phyloP scores from a whole-genome alignment of 1,140 invertebrate species.

The Scaptodrosophila lebanonensis region DNA sequence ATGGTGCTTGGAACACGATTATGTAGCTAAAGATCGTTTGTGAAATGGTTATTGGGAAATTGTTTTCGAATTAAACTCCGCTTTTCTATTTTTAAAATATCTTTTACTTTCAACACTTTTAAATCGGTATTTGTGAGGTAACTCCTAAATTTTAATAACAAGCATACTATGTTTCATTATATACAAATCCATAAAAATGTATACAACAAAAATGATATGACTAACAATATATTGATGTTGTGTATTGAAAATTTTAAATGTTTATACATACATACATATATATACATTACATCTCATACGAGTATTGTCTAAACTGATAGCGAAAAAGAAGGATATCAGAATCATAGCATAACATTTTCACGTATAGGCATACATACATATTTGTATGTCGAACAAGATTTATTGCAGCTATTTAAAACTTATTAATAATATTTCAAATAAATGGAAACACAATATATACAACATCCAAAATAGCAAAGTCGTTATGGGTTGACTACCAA shows the following conservation, averaged over 20 bases:
- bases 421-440: conserved; percentile 35
- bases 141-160: no score
- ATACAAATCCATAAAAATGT: conserved; percentile 59
- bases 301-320: conserved; percentile 29
- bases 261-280: conserved; percentile 58
- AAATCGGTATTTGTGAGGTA: no score
- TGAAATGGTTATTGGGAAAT: no score
- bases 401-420: conserved; percentile 52
- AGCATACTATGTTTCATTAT: no score
- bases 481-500: no score
- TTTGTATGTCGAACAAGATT: conserved; percentile 64
- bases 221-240: conserved; percentile 74
- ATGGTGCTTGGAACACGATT: no score
- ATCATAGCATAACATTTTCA: conserved; percentile 42
- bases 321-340: conserved; percentile 10
- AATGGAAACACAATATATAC: conserved; percentile 12
- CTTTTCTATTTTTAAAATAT: no score
- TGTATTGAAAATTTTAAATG: conserved; percentile 74
- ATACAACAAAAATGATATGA: conserved; percentile 40
- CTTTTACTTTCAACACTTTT: no score
- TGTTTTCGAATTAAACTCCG: no score
- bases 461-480: no score
- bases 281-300: conserved; percentile 48
- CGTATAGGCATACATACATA: conserved; percentile 55
- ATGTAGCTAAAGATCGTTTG: no score